Evolutionary conservation across 2,888 invertebrate genomes (phyloP).

Genomic region (Dusona sp.): DNA sequence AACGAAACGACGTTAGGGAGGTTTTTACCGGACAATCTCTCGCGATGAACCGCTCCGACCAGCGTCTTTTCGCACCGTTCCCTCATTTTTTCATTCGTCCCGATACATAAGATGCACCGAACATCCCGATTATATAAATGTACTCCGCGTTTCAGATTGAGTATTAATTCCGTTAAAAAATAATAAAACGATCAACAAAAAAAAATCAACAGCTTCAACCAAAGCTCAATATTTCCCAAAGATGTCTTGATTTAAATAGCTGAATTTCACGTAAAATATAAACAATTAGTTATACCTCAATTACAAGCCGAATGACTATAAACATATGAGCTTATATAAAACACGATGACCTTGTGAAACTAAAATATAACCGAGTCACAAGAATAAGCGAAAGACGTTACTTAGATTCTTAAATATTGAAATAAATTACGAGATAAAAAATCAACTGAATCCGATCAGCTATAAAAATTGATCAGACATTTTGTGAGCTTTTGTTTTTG

Average conservation of each 20-base stretch:
- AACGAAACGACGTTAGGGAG: slow-evolving; percentile 28
- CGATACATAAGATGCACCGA: not conserved
- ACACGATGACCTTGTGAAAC: not conserved
- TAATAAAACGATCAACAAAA: not conserved
- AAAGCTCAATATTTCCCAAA: not conserved
- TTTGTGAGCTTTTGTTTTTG: not conserved
- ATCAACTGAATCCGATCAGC: not conserved
- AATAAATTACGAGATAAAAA: too few relatives aligned
- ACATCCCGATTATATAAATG: not conserved
- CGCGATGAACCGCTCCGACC: slow-evolving; percentile 45
- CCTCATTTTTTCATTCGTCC: slow-evolving; percentile 31
- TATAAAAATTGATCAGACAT: not conserved
- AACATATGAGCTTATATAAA: not conserved
- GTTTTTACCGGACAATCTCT: slow-evolving; percentile 56
- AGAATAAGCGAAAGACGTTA: not conserved
- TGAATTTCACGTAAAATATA: too few relatives aligned
- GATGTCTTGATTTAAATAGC: not conserved
- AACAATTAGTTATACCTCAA: too few relatives aligned
- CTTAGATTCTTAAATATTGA: too few relatives aligned
- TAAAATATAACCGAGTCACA: not conserved
- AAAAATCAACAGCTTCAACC: not conserved
- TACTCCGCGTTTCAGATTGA: not conserved
- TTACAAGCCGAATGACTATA: too few relatives aligned
- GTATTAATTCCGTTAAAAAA: not conserved
- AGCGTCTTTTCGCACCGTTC: slow-evolving; percentile 34